Evolutionary conservation across 2,888 invertebrate species (phyloP).

Genomic region (Unio delphinus): DNA sequence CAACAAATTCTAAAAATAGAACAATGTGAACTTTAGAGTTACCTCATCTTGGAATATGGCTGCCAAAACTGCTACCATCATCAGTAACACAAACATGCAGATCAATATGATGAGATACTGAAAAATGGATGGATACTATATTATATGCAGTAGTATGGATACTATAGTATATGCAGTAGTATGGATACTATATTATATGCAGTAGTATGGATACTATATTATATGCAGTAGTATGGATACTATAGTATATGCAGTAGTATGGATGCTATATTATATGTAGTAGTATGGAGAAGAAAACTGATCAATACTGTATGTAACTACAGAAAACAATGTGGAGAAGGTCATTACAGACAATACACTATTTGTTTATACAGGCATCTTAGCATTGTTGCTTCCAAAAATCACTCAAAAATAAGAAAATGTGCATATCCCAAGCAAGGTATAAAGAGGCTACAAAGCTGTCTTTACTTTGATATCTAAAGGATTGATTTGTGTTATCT

Average conservation of each 20-base stretch:
- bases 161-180: background rate
- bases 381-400: too few relatives aligned
- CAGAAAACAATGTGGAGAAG: too few relatives aligned
- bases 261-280: background rate
- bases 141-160: background rate
- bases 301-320: too few relatives aligned
- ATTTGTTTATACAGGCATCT: too few relatives aligned
- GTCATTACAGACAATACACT: too few relatives aligned
- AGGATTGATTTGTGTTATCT: too few relatives aligned
- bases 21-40: slow-evolving; percentile 6
- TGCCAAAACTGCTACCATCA: slow-evolving; percentile 90
- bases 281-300: too few relatives aligned
- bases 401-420: too few relatives aligned
- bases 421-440: too few relatives aligned
- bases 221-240: background rate
- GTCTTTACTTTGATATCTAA: too few relatives aligned
- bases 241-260: background rate
- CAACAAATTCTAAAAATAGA: too few relatives aligned
- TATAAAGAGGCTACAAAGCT: too few relatives aligned
- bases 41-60: slow-evolving; percentile 92
- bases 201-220: background rate
- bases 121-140: slow-evolving; percentile 31
- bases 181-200: slow-evolving; percentile 1
- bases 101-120: slow-evolving; percentile 84
- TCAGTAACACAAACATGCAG: slow-evolving; percentile 89